Percentiles rank a stretch among this genome's conserved stretches.
Conservation (phyloP, 2,113 vertebrate genomes). For the Prunella fulvescens region DNA sequence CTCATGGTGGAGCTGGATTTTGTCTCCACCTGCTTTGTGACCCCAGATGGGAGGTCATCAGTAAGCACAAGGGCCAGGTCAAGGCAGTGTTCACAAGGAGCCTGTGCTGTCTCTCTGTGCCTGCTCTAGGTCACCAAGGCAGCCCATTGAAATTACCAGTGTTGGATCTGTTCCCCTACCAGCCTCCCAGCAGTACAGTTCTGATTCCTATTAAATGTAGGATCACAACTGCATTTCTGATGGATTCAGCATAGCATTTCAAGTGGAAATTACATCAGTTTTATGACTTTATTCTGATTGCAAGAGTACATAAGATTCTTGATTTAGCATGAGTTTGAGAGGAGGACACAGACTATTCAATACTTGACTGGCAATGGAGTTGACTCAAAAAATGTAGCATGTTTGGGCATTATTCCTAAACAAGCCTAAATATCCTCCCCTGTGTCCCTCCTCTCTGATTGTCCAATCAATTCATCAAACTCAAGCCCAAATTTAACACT, state of each 20-base stretch:
- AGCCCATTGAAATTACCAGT: background rate
- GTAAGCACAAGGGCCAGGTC: background rate
- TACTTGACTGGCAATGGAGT: background rate
- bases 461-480: background rate
- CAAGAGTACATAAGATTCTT: background rate
- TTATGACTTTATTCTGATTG: background rate
- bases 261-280: background rate
- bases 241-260: background rate
- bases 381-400: background rate
- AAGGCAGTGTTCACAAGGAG: background rate
- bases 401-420: background rate
- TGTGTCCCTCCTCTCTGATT: background rate
- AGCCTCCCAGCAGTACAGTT: background rate
- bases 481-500: background rate
- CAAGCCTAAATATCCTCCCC: background rate
- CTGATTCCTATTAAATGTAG: background rate
- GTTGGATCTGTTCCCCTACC: background rate
- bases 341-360: background rate
- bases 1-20: background rate
- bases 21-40: background rate
- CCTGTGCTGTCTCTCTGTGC: background rate
- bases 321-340: background rate
- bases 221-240: background rate
- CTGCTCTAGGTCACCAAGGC: background rate
- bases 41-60: background rate